phyloP scores from a whole-genome alignment of 2,113 vertebrate genomes.

The Lamprologus speciosus region DNA sequence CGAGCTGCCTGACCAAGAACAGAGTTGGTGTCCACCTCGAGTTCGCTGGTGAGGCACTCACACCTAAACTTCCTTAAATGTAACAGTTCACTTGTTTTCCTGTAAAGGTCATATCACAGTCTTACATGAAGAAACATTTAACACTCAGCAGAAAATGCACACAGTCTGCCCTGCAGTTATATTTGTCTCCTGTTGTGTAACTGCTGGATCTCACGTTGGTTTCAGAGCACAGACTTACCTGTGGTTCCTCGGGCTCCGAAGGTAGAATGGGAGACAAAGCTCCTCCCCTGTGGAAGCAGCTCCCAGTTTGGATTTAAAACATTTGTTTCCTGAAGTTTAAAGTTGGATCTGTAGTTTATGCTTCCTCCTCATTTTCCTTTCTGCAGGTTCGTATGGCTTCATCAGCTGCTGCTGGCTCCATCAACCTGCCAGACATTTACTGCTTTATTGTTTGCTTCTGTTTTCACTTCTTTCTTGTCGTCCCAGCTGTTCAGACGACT shows the following conservation, averaged over 20 bases:
- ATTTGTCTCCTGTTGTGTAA: not conserved
- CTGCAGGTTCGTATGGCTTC: not conserved
- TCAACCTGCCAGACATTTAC: not conserved
- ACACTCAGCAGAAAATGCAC: not conserved
- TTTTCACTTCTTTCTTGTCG: not conserved
- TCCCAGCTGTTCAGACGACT: accelerated
- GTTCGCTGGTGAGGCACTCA: not conserved
- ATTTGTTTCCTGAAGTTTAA: not conserved
- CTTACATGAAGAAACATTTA: not conserved
- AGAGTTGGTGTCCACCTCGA: not conserved
- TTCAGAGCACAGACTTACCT: not conserved
- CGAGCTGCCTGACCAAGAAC: not conserved
- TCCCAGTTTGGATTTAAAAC: not conserved
- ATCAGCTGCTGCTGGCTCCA: not conserved
- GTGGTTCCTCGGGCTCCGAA: not conserved
- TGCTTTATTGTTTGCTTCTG: not conserved
- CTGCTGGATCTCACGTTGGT: not conserved
- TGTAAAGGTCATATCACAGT: not conserved
- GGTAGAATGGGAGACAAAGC: not conserved
- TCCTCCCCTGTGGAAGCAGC: not conserved
- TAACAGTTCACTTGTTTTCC: not conserved
- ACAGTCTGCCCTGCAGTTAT: not conserved
- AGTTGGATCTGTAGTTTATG: not conserved
- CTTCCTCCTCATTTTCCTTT: not conserved
- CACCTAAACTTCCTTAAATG: not conserved